phyloP scores from a whole-genome alignment of 2,797 vertebrate genomes.

The Myripristis murdjan region DNA sequence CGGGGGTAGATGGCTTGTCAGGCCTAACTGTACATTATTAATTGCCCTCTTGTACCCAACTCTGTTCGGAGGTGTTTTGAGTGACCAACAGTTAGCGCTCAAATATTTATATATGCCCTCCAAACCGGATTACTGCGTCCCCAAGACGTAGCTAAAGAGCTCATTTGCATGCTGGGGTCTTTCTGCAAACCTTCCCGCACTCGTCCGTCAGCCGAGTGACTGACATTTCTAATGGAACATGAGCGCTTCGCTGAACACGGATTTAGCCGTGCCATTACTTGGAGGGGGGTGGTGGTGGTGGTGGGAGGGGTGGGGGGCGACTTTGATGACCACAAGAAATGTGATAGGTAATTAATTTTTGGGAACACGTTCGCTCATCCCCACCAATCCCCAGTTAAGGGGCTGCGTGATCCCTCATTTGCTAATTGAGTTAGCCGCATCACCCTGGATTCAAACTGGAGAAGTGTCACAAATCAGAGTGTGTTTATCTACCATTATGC shows the following conservation, averaged over 20 bases:
- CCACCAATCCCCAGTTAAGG: constrained; percentile 80
- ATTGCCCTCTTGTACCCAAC: constrained; percentile 72
- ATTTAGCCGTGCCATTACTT: constrained; percentile 72
- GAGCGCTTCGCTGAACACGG: constrained; percentile 64
- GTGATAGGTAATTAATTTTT: constrained; percentile 83
- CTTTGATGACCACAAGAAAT: constrained; percentile 81
- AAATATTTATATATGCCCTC: constrained; percentile 85
- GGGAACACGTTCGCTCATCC: constrained; percentile 80
- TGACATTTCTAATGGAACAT: constrained; percentile 79
- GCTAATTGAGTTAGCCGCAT: constrained; percentile 85
- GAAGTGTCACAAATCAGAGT: constrained; percentile 79
- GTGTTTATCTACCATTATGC: constrained; percentile 84
- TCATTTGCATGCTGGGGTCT: constrained; percentile 77
- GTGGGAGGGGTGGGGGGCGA: too few relatives aligned
- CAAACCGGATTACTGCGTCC: constrained; percentile 82
- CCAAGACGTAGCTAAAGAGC: constrained; percentile 82
- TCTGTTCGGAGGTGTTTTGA: constrained; percentile 70
- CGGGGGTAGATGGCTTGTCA: constrained; percentile 73
- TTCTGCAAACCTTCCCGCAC: constrained; percentile 66
- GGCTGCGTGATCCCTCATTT: constrained; percentile 72
- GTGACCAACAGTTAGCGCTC: constrained; percentile 67
- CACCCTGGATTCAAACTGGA: constrained; percentile 81
- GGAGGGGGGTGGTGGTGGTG: too few relatives aligned
- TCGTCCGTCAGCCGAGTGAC: constrained; percentile 73
- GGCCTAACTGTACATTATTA: constrained; percentile 79